Base-by-base conservation (phyloP, 1,140 invertebrate species). In the Caenorhabditis latens region DNA sequence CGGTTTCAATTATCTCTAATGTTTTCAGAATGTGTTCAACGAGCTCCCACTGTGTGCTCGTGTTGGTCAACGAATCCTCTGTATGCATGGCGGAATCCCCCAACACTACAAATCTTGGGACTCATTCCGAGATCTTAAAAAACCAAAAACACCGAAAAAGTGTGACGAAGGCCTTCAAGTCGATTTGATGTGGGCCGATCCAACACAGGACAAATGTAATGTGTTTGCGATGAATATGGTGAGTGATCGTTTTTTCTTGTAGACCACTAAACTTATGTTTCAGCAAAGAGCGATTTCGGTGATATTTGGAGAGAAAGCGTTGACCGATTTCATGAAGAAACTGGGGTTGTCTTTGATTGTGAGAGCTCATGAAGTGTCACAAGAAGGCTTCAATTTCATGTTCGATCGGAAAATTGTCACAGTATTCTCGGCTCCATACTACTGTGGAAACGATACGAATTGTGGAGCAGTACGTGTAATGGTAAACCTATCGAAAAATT, bases 1-100 rank as follows among this genome's bases (percentile, higher is more conserved):
- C 32, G 13, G 58, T 32, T 79, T 40, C 16, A 19, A 11, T 14
- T 40, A 71, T 21, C 11, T 53, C 6, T 8, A 53, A 46, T 0
- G 4, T 14, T 94, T 94, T 88, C 93, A 93, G 91, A 93, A 94
- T 88, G 94, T 93, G 88, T 90, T 90, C 83, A 86, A 89, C 50
- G 86, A 88, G 46, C 82, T 88, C 16, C 89, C 89, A 2, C 75
- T 90, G 1, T 97, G 96, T 75, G 96, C 96, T 57, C 96, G 97
- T 90, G 95, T 96, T 88, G 95, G 96, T 91, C 95, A 96, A 92
- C 96, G 96, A 93, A 96, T 96, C 90, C 95, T 96, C 92, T 96
- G 95, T 93, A 96, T 95, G 93, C 95, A 96, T 90, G 95, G 95
- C 48, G 96, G 96, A 32, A 94, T 96, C 16, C 96, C 95, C 91